Base-by-base conservation (phyloP, 1,140 invertebrate species). In the Drosophila bocki region DNA sequence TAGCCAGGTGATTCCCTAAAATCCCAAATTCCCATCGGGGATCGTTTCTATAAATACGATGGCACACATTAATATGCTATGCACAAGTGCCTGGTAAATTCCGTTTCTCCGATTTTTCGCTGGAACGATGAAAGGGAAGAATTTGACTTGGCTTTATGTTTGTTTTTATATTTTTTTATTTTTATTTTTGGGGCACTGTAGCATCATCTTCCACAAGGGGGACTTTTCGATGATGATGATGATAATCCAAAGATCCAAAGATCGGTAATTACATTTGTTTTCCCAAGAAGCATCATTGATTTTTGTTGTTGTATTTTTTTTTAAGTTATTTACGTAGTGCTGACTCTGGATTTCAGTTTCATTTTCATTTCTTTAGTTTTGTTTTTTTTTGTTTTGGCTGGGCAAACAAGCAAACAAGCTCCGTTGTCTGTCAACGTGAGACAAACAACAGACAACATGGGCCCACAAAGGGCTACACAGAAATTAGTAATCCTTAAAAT, bases 401-500 rank as follows among this genome's bases (percentile, higher is more conserved):
- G 59, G 45, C 75, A 82, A 71, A 81, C 47, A 65, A 75, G 63
- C 64, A 85, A 85, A 85, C 75, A 85, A 54, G 32, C 76, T 61
- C 3, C 15, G 41, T 29, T 26, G 56, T 37, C 63, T 19, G 32
- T 62, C 32, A 62, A 69, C 61, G 65, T 44, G 47, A 71, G 65
- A 69, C 69, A 80, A 65, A 67, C 58, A 54, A 33, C 70, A 47
- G 41, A 22, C 64, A 57, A 75, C 77, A 80, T 53, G 53, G 22
- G 42, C 17, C 42, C 42, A 44, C 17, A 44, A 44, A 44, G 42
- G 42, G 47, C 22, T 29, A 48, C 7, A 26, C 13, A 26, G 22
- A 48, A 26, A 26, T 15, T 9, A 26, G 0, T 47, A 7, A 1
- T 12, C 2, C 2, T 7, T 2, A 12, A 39, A 39, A 8, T 8